Evolutionary conservation across 2,797 vertebrate species (phyloP).

Genomic region (Hippopotamyrus pictus): DNA sequence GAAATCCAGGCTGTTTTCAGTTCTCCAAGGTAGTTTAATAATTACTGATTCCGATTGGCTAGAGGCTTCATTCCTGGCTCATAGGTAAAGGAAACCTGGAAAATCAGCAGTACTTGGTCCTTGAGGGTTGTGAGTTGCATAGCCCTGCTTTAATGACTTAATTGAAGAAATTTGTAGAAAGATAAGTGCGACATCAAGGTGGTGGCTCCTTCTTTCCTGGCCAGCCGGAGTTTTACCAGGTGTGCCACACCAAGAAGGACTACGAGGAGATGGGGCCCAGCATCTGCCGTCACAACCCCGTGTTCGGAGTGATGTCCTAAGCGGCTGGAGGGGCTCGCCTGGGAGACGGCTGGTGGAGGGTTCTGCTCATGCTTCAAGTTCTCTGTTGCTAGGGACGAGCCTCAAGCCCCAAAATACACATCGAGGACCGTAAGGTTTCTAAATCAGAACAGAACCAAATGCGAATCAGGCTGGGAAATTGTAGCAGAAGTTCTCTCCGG

Average conservation of each 20-base stretch:
- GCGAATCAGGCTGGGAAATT: slow-evolving; percentile 31
- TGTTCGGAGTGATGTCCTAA: slow-evolving; percentile 98
- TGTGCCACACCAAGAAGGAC: slow-evolving; percentile 99
- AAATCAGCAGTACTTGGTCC: not conserved
- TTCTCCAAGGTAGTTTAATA: not conserved
- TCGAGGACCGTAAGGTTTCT: slow-evolving; percentile 31
- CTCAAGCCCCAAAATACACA: not conserved
- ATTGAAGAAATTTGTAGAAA: not conserved
- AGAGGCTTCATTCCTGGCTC: not conserved
- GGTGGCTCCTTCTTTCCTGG: not conserved
- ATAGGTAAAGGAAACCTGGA: not conserved
- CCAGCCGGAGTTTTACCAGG: slow-evolving; percentile 99
- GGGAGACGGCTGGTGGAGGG: slow-evolving; percentile 14
- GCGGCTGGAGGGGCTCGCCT: slow-evolving; percentile 40
- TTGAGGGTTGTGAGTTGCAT: not conserved
- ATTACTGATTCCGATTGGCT: not conserved
- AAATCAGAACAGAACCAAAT: slow-evolving; percentile 47
- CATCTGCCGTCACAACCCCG: slow-evolving; percentile 98
- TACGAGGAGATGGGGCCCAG: slow-evolving; percentile 97
- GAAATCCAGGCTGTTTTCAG: not conserved
- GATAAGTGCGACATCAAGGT: not conserved
- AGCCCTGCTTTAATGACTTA: not conserved
- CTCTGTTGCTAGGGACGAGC: not conserved
- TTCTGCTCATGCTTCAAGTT: slow-evolving; percentile 9
- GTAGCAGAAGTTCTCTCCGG: slow-evolving; percentile 30